Conservation (phyloP, 1,140 invertebrate species). For the Brachionus rotundiformis region DNA sequence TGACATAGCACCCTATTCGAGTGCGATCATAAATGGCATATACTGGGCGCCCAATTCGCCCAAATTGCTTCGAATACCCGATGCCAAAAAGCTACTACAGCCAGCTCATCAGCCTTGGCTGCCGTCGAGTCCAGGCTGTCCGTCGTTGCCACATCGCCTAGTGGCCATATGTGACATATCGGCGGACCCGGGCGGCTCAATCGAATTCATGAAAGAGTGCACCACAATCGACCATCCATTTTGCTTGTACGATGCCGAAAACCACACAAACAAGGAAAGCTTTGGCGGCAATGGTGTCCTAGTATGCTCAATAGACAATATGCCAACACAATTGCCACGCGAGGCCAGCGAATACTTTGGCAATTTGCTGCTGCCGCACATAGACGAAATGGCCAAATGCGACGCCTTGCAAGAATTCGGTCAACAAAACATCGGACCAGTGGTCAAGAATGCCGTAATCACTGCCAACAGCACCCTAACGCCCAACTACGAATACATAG, state of each 20-base stretch:
- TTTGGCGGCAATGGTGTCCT: constrained; percentile 74
- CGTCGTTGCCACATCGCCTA: constrained; percentile 48
- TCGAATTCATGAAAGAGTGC: constrained; percentile 99
- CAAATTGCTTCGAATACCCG: constrained; percentile 91
- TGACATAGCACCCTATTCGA: constrained; percentile 92
- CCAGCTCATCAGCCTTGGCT: constrained; percentile 82
- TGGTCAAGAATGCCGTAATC: constrained; percentile 85
- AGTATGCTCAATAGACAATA: constrained; percentile 98
- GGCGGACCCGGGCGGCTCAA: constrained; percentile 95
- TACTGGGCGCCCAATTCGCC: constrained; percentile 97
- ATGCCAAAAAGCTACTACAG: constrained; percentile 87
- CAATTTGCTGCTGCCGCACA: constrained; percentile 72
- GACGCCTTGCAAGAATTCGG: constrained; percentile 56
- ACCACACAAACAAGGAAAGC: constrained; percentile 60
- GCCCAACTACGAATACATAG: constrained; percentile 89
- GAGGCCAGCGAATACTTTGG: constrained; percentile 98
- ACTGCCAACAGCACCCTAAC: constrained; percentile 90
- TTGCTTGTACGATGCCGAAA: constrained; percentile 97
- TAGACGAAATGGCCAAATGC: background rate
- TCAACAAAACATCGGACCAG: constrained; percentile 24
- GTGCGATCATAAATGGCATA: constrained; percentile 94
- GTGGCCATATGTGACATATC: constrained; percentile 92
- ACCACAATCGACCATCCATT: constrained; percentile 99
- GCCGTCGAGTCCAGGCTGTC: constrained; percentile 52
- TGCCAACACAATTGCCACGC: constrained; percentile 95